Evolutionary conservation across 2,888 invertebrate species (phyloP).

Genomic region (Cistogaster globosa): DNA sequence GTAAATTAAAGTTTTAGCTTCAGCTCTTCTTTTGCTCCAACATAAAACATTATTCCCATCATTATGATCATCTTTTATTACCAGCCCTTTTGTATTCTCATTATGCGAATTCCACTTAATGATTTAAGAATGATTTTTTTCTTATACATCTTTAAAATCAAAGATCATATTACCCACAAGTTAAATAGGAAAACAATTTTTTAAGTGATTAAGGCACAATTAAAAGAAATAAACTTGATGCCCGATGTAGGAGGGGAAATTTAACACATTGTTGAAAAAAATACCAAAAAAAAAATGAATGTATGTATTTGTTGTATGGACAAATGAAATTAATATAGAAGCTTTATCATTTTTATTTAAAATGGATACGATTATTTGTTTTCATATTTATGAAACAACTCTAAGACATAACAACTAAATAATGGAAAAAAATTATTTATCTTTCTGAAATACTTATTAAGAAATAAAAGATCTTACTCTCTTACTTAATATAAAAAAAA

Average conservation of each 20-base stretch:
- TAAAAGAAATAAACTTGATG: slow-evolving; percentile 4
- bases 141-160: slow-evolving; percentile 36
- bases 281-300: not conserved
- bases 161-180: slow-evolving; percentile 68
- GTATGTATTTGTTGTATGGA: not conserved
- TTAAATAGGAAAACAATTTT: slow-evolving; percentile 51
- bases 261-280: slow-evolving; percentile 30
- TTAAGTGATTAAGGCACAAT: slow-evolving; percentile 64
- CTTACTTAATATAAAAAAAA: too few species aligned
- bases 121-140: slow-evolving; percentile 27
- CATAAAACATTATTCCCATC: slow-evolving; percentile 29
- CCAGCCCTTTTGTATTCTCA: slow-evolving; percentile 75
- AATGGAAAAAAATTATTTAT: too few species aligned
- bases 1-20: slow-evolving; percentile 60
- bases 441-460: too few species aligned
- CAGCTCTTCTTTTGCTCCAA: slow-evolving; percentile 22
- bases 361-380: not conserved
- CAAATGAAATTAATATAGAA: not conserved
- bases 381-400: too few species aligned
- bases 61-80: slow-evolving; percentile 37
- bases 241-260: slow-evolving; percentile 21
- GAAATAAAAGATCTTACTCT: too few species aligned
- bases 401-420: too few species aligned
- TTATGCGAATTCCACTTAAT: slow-evolving; percentile 72
- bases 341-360: not conserved